A percentile compares a stretch with the other conserved stretches of the same genome.
Conservation (phyloP, 2,113 vertebrate genomes). For the human (Homo sapiens) region GRCh38 chr11:109585001-109585500, state of each 20-base stretch:
- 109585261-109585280: constrained; percentile 72
- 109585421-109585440: not conserved
- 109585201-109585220: constrained; percentile 30
- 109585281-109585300: constrained; percentile 76
- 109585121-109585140: constrained; percentile 6
- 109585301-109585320: not conserved
- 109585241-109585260: constrained; percentile 68
- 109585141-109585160: not conserved
- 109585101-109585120: not conserved
- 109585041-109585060: not conserved
- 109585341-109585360: constrained; percentile 7
- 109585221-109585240: constrained; percentile 66
- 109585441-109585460: not conserved
- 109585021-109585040: constrained; percentile 19
- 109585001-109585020: constrained; percentile 33
- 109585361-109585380: not conserved
- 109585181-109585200: not conserved
- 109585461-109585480: not conserved
- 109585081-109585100: constrained; percentile 24
- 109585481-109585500: constrained; percentile 19
- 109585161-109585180: constrained; percentile 61
- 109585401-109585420: not conserved
- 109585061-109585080: not conserved
- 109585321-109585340: not conserved
- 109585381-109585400: not conserved